Evolutionary conservation across 2,888 invertebrate species (phyloP).

Genomic region (Spialia ferax): DNA sequence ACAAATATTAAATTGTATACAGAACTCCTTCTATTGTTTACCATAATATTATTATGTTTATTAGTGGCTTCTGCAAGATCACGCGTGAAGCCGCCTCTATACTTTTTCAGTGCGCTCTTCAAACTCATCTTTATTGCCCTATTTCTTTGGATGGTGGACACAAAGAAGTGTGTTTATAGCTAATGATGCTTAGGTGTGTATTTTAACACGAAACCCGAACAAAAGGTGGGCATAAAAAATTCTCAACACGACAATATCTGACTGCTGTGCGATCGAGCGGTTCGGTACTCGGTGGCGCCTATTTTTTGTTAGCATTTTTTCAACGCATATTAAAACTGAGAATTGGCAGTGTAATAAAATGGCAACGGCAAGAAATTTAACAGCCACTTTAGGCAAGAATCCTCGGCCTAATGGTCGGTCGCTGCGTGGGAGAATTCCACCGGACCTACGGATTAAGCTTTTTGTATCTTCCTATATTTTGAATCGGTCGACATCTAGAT

Average conservation of each 20-base stretch:
- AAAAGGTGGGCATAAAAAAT: constrained; percentile 78
- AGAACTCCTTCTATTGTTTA: no score
- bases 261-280: constrained; percentile 56
- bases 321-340: constrained; percentile 71
- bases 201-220: constrained; percentile 82
- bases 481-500: neutral
- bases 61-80: neutral
- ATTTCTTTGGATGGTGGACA: constrained; percentile 79
- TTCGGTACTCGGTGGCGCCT: constrained; percentile 80
- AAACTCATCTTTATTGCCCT: constrained; percentile 76
- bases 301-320: constrained; percentile 82
- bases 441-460: constrained; percentile 47
- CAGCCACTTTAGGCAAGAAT: constrained; percentile 68
- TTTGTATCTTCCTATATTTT: constrained; percentile 37
- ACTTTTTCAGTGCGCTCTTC: constrained; percentile 26
- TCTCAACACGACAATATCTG: constrained; percentile 73
- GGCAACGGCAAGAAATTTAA: constrained; percentile 78
- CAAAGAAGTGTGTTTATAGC: constrained; percentile 84
- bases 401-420: constrained; percentile 42
- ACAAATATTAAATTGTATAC: no score
- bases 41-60: no score
- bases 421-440: constrained; percentile 58
- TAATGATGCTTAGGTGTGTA: constrained; percentile 86
- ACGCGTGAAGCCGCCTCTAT: neutral
- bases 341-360: constrained; percentile 80